Base-by-base conservation (phyloP, 1,140 invertebrate species). In the Pseudobourletiella spinata region DNA sequence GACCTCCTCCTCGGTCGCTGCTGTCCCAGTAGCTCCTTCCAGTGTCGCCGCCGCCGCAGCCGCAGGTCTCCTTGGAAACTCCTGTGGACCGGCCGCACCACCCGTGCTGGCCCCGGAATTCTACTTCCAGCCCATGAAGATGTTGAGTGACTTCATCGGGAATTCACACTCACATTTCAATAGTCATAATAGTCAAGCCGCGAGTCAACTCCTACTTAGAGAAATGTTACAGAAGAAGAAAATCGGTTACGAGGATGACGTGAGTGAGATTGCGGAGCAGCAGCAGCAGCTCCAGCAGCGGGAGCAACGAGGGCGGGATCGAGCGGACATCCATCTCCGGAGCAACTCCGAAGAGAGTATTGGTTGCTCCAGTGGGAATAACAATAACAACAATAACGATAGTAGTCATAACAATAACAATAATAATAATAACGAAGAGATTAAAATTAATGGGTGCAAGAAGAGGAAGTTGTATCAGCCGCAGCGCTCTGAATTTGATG, bases 401-500 rank as follows among this genome's bases (percentile, higher is more conserved):
- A 46, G 39, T 46, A 56, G 50, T 51, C 43, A 42, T 57, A 24
- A 24, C 22, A 35, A 39, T 39, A 39, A 29, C 28, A 39, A 26
- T 46, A 54, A 30, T 29, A 30, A 32, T 30, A 39, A 52, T 48
- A 61, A 35, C 59, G 54, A 35, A 43, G 50, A 61, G 51, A 81
- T 84, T 74, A 55, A 56, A 59, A 88, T 90, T 58, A 93, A 90
- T 75, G 92, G 88, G 43, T 95, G 88, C 78, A 95, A 95, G 74
- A 97, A 97, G 78, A 82, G 94, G 22, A 98, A 97, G 76, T 80
- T 96, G n/a, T 95, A 95, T 74, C 90, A 95, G 70, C 94, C 94
- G 1, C 91, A 95, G 73, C 92, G 95, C 71, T 91, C 95, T 73
- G 89, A 91, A 48, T 54, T 61, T 55, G 59, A 65, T 30, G 59